Percentiles rank a stretch among this genome's conserved stretches.
Conservation (phyloP, 2,888 invertebrate genomes). For the Eugnorisma glareosa region DNA sequence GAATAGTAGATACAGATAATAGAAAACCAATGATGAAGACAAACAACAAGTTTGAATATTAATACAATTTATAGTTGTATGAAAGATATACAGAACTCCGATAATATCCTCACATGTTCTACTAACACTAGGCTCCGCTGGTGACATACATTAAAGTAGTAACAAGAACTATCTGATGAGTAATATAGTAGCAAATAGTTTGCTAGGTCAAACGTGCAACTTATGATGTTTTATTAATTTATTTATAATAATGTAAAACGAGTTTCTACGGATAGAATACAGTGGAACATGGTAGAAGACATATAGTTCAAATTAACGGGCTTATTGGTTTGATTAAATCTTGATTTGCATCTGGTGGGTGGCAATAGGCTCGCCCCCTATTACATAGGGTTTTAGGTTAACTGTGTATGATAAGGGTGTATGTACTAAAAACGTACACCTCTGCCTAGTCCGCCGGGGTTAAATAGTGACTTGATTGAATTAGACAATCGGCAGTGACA, state of each 20-base stretch:
- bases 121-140: background rate
- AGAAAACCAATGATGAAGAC: background rate
- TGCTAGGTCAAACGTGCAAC: conserved; percentile 28
- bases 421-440: background rate
- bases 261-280: background rate
- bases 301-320: background rate
- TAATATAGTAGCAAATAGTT: conserved; percentile 26
- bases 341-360: no score
- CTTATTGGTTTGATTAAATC: background rate
- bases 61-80: background rate
- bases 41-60: background rate
- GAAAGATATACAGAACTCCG: background rate
- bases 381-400: background rate
- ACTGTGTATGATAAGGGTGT: background rate
- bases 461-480: background rate
- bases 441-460: background rate
- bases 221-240: conserved; percentile 3
- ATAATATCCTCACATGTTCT: background rate
- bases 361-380: background rate
- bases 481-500: background rate
- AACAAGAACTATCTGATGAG: conserved; percentile 21
- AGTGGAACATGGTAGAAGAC: background rate
- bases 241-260: background rate
- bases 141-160: conserved; percentile 4
- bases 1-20: conserved; percentile 27